Conservation (phyloP, 1,140 invertebrate species). For the Heterodera schachtii region DNA sequence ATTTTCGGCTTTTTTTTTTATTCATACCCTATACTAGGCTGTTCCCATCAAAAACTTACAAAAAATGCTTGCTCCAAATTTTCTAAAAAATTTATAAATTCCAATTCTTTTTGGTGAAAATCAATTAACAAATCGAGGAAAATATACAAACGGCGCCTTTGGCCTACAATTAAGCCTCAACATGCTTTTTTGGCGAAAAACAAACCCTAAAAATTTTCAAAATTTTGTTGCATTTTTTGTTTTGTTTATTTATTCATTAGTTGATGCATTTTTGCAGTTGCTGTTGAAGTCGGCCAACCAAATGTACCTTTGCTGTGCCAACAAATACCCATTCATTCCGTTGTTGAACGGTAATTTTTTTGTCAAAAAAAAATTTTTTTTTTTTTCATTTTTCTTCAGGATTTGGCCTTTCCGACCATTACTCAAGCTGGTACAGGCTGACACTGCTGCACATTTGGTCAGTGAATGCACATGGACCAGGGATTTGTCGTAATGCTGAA, state of each 20-base stretch:
- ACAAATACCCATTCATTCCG: constrained; percentile 41
- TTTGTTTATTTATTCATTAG: constrained; percentile 7
- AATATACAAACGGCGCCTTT: too few relatives aligned
- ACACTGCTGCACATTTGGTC: constrained; percentile 45
- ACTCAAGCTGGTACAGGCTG: constrained; percentile 41
- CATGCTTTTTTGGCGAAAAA: too few relatives aligned
- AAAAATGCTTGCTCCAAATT: too few relatives aligned
- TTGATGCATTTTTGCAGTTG: constrained; percentile 16
- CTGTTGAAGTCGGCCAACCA: constrained; percentile 42
- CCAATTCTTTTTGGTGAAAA: too few relatives aligned
- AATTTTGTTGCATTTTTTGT: not conserved
- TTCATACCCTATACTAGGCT: too few relatives aligned
- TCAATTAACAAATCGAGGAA: too few relatives aligned
- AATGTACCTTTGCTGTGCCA: constrained; percentile 47
- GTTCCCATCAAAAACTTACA: too few relatives aligned
- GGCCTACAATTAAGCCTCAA: too few relatives aligned
- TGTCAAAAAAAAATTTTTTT: not conserved
- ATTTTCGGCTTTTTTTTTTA: too few relatives aligned
- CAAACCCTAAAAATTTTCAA: too few relatives aligned
- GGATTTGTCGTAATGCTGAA: not conserved
- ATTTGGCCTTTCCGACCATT: constrained; percentile 40
- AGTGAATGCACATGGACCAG: too few relatives aligned
- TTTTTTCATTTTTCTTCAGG: constrained; percentile 30
- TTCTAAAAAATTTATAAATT: too few relatives aligned
- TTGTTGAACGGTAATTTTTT: constrained; percentile 37